A percentile compares a stretch with the other conserved stretches of the same genome.
Evolutionary conservation across 2,113 vertebrate genomes (phyloP).

Genomic region (Neogobius melanostomus): DNA sequence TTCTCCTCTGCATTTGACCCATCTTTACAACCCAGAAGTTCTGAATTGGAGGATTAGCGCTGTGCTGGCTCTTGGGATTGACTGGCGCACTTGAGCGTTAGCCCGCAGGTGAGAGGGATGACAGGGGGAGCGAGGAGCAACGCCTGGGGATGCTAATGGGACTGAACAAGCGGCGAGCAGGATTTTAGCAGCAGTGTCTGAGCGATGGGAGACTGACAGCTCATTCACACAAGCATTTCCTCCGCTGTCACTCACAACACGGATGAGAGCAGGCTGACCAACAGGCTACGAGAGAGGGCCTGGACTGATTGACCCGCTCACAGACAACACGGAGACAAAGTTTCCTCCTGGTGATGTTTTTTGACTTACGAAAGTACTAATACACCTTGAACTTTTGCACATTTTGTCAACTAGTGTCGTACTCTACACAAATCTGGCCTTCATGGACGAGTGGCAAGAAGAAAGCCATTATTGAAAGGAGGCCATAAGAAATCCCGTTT

Average conservation of each 20-base stretch:
- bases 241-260: conserved; percentile 32
- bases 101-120: conserved; percentile 22
- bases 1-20: too few relatives aligned
- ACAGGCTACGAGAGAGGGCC: neutral
- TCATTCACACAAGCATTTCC: conserved; percentile 31
- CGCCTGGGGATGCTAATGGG: conserved; percentile 46
- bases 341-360: neutral
- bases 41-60: too few relatives aligned
- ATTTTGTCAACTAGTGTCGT: too few relatives aligned
- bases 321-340: neutral
- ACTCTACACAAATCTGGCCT: too few relatives aligned
- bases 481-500: too few relatives aligned
- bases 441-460: too few relatives aligned
- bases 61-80: neutral
- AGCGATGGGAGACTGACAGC: conserved; percentile 33
- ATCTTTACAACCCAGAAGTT: too few relatives aligned
- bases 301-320: too few relatives aligned
- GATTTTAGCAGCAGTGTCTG: conserved; percentile 21
- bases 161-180: conserved; percentile 58
- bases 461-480: too few relatives aligned
- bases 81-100: conserved; percentile 5
- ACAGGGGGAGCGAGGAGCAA: neutral
- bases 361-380: too few relatives aligned
- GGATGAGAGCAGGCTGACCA: neutral
- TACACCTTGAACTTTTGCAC: too few relatives aligned